Evolutionary conservation across 1,140 invertebrate species (phyloP).

Genomic region (Micrasema minimum): DNA sequence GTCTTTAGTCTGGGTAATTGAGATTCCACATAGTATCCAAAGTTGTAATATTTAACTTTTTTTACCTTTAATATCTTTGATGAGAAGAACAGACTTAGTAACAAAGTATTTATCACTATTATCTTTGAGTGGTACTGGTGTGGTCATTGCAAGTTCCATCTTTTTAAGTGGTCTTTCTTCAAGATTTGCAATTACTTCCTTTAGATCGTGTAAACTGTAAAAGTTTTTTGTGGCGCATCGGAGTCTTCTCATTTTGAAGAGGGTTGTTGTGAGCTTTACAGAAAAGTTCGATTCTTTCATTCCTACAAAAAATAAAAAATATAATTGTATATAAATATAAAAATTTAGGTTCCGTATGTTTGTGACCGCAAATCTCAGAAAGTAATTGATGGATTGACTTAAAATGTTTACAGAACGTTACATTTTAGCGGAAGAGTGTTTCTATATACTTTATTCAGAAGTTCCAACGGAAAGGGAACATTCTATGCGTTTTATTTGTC

Average conservation of each 20-base stretch:
- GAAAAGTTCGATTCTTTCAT: slow-evolving; percentile 61
- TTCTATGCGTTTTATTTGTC: no score
- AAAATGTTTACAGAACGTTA: no score
- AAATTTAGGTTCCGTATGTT: no score
- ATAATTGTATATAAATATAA: no score
- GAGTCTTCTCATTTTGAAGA: slow-evolving; percentile 60
- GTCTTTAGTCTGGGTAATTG: no score
- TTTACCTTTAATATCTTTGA: slow-evolving; percentile 64
- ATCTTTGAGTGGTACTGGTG: slow-evolving; percentile 58
- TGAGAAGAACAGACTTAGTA: slow-evolving; percentile 60
- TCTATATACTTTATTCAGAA: no score
- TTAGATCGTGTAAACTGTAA: slow-evolving; percentile 64
- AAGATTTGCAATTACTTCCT: slow-evolving; percentile 58
- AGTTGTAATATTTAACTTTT: no score
- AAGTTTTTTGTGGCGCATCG: slow-evolving; percentile 73
- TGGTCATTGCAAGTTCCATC: slow-evolving; percentile 56
- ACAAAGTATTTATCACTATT: slow-evolving; percentile 60
- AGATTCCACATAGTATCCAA: no score
- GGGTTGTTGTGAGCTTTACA: slow-evolving; percentile 74
- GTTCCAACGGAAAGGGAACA: no score
- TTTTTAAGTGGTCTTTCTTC: slow-evolving; percentile 59
- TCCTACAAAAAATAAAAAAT: slow-evolving; percentile 57
- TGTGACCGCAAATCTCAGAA: no score
- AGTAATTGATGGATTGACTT: no score
- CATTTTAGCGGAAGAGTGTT: no score